Percentiles rank a stretch among this genome's conserved stretches.
These are phyloP conservation scores for Chaetodon trifascialis DNA, from an alignment of 2,113 vertebrate species.

Conservation along the genomic window DNA sequence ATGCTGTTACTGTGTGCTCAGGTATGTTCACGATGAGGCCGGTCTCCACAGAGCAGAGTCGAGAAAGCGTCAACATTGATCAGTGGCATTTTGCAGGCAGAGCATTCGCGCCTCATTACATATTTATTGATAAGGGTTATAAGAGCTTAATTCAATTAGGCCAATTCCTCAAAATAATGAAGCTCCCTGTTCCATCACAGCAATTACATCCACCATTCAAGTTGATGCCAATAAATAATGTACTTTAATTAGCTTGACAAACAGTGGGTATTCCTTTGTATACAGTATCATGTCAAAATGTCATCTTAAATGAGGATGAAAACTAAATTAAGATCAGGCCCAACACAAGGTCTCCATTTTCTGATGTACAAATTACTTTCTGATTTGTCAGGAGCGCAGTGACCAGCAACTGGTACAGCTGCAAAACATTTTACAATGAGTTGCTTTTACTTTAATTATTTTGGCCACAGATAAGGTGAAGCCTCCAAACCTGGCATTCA, in stretches of 20 bases:
- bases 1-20: conserved; percentile 26
- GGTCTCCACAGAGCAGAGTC: conserved; percentile 19
- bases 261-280: conserved; percentile 25
- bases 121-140: conserved; percentile 70
- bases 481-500: conserved; percentile 21
- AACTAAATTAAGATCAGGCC: conserved; percentile 28
- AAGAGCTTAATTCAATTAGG: conserved; percentile 66
- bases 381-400: neutral
- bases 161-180: conserved; percentile 73
- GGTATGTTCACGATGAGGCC: conserved; percentile 21
- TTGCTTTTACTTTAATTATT: conserved; percentile 64
- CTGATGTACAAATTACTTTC: conserved; percentile 19
- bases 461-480: conserved; percentile 43
- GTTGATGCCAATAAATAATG: conserved; percentile 62
- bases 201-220: conserved; percentile 64
- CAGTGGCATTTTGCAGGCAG: conserved; percentile 50
- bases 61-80: conserved; percentile 70
- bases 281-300: conserved; percentile 27
- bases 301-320: conserved; percentile 47
- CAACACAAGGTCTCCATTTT: conserved; percentile 8
- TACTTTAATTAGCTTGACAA: conserved; percentile 58
- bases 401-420: neutral
- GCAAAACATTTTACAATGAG: conserved; percentile 35
- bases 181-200: conserved; percentile 50
- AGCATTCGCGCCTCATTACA: conserved; percentile 71